These are phyloP conservation scores for Telmatherina bonti DNA, from an alignment of 2,797 vertebrate species.

Conservation along the genomic window DNA sequence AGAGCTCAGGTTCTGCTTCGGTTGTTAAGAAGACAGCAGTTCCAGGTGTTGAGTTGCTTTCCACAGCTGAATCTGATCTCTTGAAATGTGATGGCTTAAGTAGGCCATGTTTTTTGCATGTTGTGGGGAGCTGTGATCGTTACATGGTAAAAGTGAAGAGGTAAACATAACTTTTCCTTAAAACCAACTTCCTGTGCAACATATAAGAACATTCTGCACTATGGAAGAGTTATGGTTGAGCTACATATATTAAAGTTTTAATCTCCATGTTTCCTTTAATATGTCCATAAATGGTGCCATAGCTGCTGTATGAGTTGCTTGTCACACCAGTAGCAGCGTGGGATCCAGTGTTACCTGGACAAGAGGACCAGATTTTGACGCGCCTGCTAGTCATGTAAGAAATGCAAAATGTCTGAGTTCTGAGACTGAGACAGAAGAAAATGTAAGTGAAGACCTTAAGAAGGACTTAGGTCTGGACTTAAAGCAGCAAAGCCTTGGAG, in stretches of 20 bases:
- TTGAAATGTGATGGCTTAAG: neutral
- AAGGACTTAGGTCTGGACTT: too few species aligned
- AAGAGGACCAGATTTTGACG: slow-evolving; percentile 4
- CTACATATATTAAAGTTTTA: neutral
- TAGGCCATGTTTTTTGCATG: neutral
- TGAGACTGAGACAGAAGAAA: neutral
- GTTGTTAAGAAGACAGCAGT: neutral
- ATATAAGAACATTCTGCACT: neutral
- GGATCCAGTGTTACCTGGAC: slow-evolving; percentile 2
- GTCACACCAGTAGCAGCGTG: neutral
- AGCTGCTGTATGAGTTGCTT: neutral
- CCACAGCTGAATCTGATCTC: neutral
- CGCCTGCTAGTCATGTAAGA: neutral
- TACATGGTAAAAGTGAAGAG: too few species aligned
- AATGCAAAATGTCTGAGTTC: neutral
- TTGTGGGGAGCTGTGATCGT: neutral
- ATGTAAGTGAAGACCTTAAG: neutral
- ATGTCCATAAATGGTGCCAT: neutral
- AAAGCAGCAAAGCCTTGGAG: too few species aligned
- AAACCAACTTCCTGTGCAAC: neutral
- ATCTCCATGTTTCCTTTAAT: neutral
- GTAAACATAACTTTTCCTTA: neutral
- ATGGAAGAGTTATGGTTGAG: too few species aligned
- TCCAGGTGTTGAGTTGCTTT: neutral
- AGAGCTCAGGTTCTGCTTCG: neutral